Evolutionary conservation across 1,140 invertebrate species (phyloP), one percentile per base, ranked within the genome.

Genomic region (Orchestia grillus): DNA sequence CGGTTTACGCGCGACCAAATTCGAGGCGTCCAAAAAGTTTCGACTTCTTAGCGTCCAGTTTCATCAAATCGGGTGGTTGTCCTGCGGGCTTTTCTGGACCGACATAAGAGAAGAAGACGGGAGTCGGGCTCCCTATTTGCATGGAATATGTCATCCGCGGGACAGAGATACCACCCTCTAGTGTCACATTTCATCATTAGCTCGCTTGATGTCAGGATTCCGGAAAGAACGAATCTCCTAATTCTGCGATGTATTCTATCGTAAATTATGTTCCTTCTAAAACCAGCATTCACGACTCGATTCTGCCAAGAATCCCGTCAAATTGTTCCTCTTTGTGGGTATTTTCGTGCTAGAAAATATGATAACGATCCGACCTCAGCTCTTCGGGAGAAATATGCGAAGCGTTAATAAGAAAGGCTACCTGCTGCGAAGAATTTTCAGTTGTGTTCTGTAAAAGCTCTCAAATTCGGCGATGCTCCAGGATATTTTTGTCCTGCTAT

Each of bases 291-390:
- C 88, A 42, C 15, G 88, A 44, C 88, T 42, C 43, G 88, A 41
- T 42, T 90, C 43, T 44, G 43, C 88, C 41, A 42, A 8, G 44
- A 94, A 94, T 44, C 43, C 43, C 44, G 92, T 94, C 44, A 94
- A 94, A 45, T 94, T 47, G 43, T 94, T 15, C 6, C 44, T 44
- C 23, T 94, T n/a, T 47, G 92, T 45, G 43, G 92, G 44, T 94
- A 44, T 94, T 94, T 94, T 45, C 36, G 44, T 40, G 36, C 43
- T 91, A 47, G 92, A 40, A 94, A 44, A 44, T 94, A 94, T 94
- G 92, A 94, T 94, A 94, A 94, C 92, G 92, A 94, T 40, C 44
- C 36, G 43, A 47, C 92, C 92, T 94, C 41, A 94, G 92, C 92
- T 47, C 41, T 94, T 94, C 44, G 40, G 40, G 40, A 45, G 92